phyloP scores from a whole-genome alignment of 2,113 vertebrate genomes.

The Setophaga petechia region DNA sequence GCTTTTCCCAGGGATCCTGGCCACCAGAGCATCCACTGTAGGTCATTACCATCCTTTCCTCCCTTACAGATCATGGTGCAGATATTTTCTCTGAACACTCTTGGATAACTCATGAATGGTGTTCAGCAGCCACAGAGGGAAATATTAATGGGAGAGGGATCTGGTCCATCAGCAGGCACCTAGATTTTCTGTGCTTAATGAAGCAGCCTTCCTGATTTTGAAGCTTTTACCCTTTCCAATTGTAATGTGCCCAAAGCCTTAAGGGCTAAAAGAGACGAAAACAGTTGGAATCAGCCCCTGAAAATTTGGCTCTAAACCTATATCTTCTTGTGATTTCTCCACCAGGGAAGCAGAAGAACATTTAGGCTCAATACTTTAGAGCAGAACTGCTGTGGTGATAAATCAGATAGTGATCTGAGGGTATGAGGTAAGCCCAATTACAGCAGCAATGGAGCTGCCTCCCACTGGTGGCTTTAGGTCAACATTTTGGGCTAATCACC shows the following conservation, averaged over 20 bases:
- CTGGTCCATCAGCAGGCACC: background rate
- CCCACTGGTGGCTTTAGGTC: slow-evolving; percentile 33
- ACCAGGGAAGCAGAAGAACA: background rate
- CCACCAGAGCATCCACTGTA: background rate
- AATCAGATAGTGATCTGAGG: slow-evolving; percentile 55
- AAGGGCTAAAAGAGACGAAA: background rate
- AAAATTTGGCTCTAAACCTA: background rate
- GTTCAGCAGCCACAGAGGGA: background rate
- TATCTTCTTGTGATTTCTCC: slow-evolving; percentile 11
- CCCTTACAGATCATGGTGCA: background rate
- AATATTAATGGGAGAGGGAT: background rate
- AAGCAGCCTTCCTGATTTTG: background rate
- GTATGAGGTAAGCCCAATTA: slow-evolving; percentile 56
- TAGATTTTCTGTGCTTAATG: background rate
- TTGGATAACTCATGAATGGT: background rate
- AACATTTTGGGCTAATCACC: slow-evolving; percentile 56
- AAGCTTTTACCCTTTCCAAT: background rate
- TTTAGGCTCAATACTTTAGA: slow-evolving; percentile 4
- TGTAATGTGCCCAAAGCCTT: background rate
- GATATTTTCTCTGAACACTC: background rate
- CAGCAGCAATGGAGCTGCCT: slow-evolving; percentile 21
- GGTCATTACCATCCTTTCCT: background rate
- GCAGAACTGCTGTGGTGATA: slow-evolving; percentile 12
- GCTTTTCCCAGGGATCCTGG: background rate
- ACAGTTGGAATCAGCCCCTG: background rate